phyloP scores from a whole-genome alignment of 2,797 vertebrate species.

The Ctenosaura bakeri region DNA sequence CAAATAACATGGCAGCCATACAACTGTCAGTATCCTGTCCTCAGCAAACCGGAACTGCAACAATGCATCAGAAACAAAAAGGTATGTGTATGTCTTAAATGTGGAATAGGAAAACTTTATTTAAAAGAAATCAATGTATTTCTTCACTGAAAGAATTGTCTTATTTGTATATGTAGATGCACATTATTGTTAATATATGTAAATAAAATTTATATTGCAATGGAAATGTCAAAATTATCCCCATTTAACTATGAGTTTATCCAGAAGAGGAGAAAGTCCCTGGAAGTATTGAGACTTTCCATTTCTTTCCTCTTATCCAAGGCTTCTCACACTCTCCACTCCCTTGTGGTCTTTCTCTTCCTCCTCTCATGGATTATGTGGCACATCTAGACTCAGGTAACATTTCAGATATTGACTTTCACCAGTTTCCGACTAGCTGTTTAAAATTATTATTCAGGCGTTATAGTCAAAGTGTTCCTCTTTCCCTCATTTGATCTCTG shows the following conservation, averaged over 20 bases:
- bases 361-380: no score
- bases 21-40: constrained; percentile 83
- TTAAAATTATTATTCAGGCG: no score
- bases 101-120: neutral
- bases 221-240: constrained; percentile 21
- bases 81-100: constrained; percentile 84
- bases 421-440: no score
- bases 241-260: neutral
- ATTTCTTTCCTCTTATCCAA: no score
- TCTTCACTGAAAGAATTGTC: neutral
- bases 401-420: no score
- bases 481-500: no score
- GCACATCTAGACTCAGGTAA: no score
- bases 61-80: constrained; percentile 88
- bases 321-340: no score
- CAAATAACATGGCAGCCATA: constrained; percentile 93
- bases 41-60: constrained; percentile 85
- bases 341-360: no score
- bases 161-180: neutral
- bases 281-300: no score
- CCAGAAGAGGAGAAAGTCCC: no score
- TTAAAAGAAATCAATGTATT: neutral
- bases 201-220: neutral
- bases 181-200: neutral
- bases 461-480: no score